phyloP scores from a whole-genome alignment of 2,888 invertebrate genomes.

The Phania funesta region DNA sequence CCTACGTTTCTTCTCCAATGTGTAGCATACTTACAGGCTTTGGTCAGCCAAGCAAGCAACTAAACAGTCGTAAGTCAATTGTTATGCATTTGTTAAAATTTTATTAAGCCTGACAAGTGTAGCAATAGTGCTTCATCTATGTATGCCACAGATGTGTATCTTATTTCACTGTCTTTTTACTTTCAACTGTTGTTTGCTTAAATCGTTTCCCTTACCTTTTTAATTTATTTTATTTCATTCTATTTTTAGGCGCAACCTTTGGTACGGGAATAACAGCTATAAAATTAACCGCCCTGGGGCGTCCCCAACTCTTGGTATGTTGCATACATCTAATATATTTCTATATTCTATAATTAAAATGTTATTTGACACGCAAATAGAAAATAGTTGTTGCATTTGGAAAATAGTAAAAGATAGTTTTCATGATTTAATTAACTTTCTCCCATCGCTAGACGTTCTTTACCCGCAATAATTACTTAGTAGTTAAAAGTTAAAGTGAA shows the following conservation, averaged over 20 bases:
- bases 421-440: no score
- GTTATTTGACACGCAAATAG: not conserved
- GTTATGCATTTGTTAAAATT: not conserved
- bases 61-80: no score
- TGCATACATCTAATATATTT: not conserved
- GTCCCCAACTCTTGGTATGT: slow-evolving; percentile 95
- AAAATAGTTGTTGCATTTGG: not conserved
- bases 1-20: not conserved
- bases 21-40: not conserved
- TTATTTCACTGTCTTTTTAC: slow-evolving; percentile 13
- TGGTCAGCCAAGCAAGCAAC: not conserved
- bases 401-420: no score
- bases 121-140: not conserved
- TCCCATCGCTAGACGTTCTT: no score
- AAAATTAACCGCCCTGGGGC: slow-evolving; percentile 97
- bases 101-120: not conserved
- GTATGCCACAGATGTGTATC: no score
- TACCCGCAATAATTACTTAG: no score
- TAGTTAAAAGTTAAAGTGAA: no score
- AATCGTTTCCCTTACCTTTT: not conserved
- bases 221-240: slow-evolving; percentile 12
- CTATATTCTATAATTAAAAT: slow-evolving; percentile 9
- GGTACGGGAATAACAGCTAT: slow-evolving; percentile 98
- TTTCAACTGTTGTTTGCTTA: not conserved
- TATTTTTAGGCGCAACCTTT: slow-evolving; percentile 90